Evolutionary conservation across 2,797 vertebrate species (phyloP), one percentile per base, ranked within the genome.

Genomic region (Protonibea diacanthus): DNA sequence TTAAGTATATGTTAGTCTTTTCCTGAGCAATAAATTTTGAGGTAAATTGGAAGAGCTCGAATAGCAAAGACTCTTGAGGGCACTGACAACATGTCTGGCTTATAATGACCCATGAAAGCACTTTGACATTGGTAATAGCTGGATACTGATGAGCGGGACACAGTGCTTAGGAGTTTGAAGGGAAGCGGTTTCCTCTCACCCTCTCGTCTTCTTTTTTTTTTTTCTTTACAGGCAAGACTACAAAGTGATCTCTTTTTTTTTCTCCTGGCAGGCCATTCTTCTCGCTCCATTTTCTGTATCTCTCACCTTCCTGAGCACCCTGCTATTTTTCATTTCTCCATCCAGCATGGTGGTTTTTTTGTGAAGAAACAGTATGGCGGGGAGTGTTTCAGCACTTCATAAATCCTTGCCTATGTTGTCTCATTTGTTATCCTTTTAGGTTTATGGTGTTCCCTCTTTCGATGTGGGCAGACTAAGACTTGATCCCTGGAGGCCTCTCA

Each of bases 1-100:
- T 91, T 90, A 90, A 93, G 88, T 86, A 80, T 77, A 89, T 84
- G 81, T 89, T 92, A 84, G 80, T 78, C 75, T 88, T 91, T 94
- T 92, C 91, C 89, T 89, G 85, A 63, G 90, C 84, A 88, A 92
- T 94, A 94, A 76, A 92, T 95, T 88, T 63, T 56, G 29, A 86
- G 69, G 64, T 85, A 89, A 88, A 92, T 90, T 91, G 83, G 66
- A 66, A 40, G 51, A 72, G 80, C 81, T 91, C 55, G 40, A 87
- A 86, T 84, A 81, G 81, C 82, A 91, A 73, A 78, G 56, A 75
- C 66, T 82, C 75, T 85, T 75, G 72, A 87, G 80, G 82, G 84
- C 84, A 91, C 74, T 86, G 87, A 89, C 83, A 91, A 89, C 86
- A 92, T 85, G 89, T 91, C 88, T 88, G 82, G 75, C 68, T 90